Evolutionary conservation across 2,888 invertebrate genomes (phyloP), one percentile per base, ranked within the genome.

Genomic region (Cactoblastis cactorum): DNA sequence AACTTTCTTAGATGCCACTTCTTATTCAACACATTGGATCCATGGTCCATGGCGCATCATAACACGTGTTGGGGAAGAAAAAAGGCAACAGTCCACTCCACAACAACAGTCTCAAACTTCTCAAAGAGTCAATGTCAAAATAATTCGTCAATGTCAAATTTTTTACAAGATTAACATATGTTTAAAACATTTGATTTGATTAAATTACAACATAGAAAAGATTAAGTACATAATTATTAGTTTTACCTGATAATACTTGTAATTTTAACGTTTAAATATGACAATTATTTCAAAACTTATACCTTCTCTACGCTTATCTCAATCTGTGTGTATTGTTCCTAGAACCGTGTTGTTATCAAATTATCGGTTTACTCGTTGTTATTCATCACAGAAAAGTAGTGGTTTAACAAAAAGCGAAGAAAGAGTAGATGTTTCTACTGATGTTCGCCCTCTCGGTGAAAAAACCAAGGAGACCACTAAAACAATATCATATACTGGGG

Each of bases 381-480:
- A 77, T 65, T 77, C 85, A 46, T 69, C 74, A 39, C 69, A 68
- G 53, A 83, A 73, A 54, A 65, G 77, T 58, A 77, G 70, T 49
- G 77, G 80, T 39, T 62, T 90, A 57, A 65, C 87, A 19, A 83
- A 68, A 67, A 80, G 76, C 57, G 70, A 76, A 57, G 86, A 87
- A 58, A 77, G 74, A 63, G 67, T 69, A 33, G 87, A 90, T 53
- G 80, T 90, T 8, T 83, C 89, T 12, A 85, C 87, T 12, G 90
- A 94, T 77, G 94, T 94, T 1, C 91, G 92, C 52, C 93, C 93
- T 5, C 66, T 94, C 8, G 93, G 93, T 11, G 93, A 94, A 67
- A 94, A 93, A 91, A 95, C 97, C 1, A 97, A 96, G 77, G 96
- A 97, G 84, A 95, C 95, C 12, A 95, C 97, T 1, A 97, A 97